Evolutionary conservation across 2,113 vertebrate species (phyloP).

Genomic region (Catharus minimus): DNA sequence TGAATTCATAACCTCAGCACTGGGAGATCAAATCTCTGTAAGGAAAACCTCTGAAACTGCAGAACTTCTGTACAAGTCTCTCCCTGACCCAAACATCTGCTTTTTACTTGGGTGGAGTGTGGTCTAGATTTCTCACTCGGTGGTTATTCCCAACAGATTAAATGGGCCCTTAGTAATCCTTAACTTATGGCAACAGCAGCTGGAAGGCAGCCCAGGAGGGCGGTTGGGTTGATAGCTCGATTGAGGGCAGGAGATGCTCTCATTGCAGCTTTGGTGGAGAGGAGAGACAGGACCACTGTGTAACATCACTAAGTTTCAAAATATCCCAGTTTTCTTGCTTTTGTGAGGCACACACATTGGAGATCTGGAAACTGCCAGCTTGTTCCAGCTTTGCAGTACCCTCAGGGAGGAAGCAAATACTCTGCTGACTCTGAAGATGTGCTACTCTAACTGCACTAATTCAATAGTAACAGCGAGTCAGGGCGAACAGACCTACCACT

Average conservation of each 20-base stretch:
- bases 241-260: background rate
- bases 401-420: conserved; percentile 27
- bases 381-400: background rate
- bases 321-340: background rate
- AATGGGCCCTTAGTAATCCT: conserved; percentile 6
- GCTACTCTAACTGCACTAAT: background rate
- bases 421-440: conserved; percentile 11
- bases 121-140: background rate
- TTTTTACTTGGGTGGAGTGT: background rate
- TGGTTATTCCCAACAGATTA: background rate
- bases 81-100: background rate
- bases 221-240: background rate
- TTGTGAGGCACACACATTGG: background rate
- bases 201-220: background rate
- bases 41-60: background rate
- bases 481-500: background rate
- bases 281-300: background rate
- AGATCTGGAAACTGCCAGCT: conserved; percentile 29
- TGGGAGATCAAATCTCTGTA: rapidly evolving
- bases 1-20: background rate
- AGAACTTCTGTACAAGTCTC: background rate
- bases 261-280: background rate
- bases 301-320: background rate
- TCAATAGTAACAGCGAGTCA: background rate
- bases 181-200: background rate